Percentiles rank a stretch among this genome's conserved stretches.
phyloP scores from a whole-genome alignment of 2,888 invertebrate species.

The Augochlorella aurata region DNA sequence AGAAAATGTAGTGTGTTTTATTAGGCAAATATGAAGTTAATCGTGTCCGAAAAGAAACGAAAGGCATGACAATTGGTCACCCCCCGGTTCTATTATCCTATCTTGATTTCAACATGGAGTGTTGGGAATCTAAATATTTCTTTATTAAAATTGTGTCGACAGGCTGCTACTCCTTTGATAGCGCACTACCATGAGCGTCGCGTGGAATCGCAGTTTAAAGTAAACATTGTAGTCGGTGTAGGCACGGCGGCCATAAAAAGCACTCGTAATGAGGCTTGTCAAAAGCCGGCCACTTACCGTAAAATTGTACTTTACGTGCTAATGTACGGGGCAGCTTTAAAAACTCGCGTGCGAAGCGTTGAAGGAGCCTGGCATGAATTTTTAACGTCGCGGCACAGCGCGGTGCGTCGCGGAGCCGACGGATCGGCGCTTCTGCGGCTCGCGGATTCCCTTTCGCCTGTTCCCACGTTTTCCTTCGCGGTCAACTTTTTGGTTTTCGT shows the following conservation, averaged over 20 bases:
- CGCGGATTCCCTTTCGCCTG: slow-evolving; percentile 38
- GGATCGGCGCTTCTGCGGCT: not conserved
- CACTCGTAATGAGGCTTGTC: slow-evolving; percentile 45
- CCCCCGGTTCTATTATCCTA: too few relatives aligned
- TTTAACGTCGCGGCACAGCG: slow-evolving; percentile 34
- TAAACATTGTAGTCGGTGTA: slow-evolving; percentile 20
- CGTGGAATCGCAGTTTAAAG: slow-evolving; percentile 31
- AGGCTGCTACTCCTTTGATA: slow-evolving; percentile 8
- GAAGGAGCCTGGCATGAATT: slow-evolving; percentile 58
- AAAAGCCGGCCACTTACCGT: slow-evolving; percentile 61
- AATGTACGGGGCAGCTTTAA: slow-evolving; percentile 45
- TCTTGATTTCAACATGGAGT: too few relatives aligned
- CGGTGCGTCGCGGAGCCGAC: slow-evolving; percentile 18
- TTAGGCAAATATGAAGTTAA: too few relatives aligned
- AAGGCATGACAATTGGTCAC: too few relatives aligned
- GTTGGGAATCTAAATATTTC: not conserved
- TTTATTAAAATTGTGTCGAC: slow-evolving; percentile 18
- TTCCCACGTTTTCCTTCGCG: slow-evolving; percentile 32
- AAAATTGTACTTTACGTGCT: slow-evolving; percentile 59
- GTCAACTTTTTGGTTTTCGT: not conserved
- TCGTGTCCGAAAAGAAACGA: too few relatives aligned
- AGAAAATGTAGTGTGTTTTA: too few relatives aligned
- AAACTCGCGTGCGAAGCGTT: slow-evolving; percentile 46
- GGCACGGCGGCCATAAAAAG: slow-evolving; percentile 32
- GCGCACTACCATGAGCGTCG: slow-evolving; percentile 25